Evolutionary conservation across 1,140 invertebrate species (phyloP).

Genomic region (Cydia pomonella): DNA sequence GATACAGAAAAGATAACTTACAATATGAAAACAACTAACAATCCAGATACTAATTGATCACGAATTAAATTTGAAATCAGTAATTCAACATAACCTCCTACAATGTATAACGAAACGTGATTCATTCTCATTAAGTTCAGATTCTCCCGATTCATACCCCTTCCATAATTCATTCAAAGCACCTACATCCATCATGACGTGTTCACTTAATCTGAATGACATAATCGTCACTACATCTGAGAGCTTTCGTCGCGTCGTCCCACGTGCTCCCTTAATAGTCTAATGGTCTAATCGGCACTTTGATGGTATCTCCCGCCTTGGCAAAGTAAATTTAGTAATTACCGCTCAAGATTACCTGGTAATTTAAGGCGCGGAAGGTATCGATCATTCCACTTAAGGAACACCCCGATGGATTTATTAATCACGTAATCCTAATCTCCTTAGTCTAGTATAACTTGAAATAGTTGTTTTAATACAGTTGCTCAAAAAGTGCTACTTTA

Average conservation of each 20-base stretch:
- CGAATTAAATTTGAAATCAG: not conserved
- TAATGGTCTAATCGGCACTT: conserved; percentile 46
- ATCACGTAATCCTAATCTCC: not conserved
- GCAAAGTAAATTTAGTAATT: conserved; percentile 68
- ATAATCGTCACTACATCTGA: conserved; percentile 31
- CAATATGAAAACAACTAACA: too few species aligned
- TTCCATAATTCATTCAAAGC: conserved; percentile 13
- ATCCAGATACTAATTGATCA: too few species aligned
- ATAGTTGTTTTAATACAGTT: too few species aligned
- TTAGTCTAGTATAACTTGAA: not conserved
- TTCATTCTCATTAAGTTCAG: conserved; percentile 9
- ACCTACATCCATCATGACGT: conserved; percentile 16
- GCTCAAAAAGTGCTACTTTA: too few species aligned
- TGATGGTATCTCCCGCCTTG: conserved; percentile 56
- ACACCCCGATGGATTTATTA: conserved; percentile 26
- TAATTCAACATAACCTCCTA: not conserved
- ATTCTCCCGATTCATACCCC: not conserved
- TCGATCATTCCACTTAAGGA: conserved; percentile 51
- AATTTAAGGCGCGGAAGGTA: conserved; percentile 60
- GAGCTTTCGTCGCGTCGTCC: conserved; percentile 44
- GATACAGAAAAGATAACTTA: too few species aligned
- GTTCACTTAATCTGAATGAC: conserved; percentile 24
- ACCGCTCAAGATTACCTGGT: conserved; percentile 60
- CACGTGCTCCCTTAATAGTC: conserved; percentile 43
- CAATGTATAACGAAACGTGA: not conserved